Base-by-base conservation (phyloP, 2,888 invertebrate genomes). In the Tetragonisca angustula region DNA sequence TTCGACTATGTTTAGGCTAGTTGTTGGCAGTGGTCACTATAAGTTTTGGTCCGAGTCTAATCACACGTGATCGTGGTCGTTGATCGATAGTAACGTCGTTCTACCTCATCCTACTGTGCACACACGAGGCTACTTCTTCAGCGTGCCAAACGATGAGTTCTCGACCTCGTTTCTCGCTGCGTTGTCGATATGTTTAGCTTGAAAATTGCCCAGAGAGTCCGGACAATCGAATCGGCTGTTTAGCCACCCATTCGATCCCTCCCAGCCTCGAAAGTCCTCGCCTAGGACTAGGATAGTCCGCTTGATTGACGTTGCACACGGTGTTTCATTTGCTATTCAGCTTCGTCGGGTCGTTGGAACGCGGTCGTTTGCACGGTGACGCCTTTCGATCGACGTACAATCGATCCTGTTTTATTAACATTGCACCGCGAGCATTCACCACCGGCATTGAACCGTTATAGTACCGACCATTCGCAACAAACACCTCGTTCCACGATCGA, bases 1-100 rank as follows among this genome's bases (percentile, higher is more conserved):
- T 83, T 77, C 43, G n/a, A 80, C 61, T 82, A 85, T 72, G 67
- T 86, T 43, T 83, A 85, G 77, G 77, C 85, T 90, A 86, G 76
- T 80, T 83, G 59, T 76, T 88, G 91, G 90, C 90, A 90, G 90
- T 91, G 89, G 81, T 88, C 86, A 84, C 86, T 91, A 87, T 80
- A 83, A 89, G 83, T 88, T 90, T 72, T 91, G 91, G 88, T 89
- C 89, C 88, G 85, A 81, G 79, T 86, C 83, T 78, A 79, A 79
- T 86, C 83, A 64, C 75, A 59, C 71, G 56, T 70, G 43, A 65
- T 65, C 24, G 27, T 61, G 67, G 56, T 67, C 62, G 56, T 74
- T 67, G 77, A 74, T 71, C 80, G 65, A 67, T 72, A n/a, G n/a
- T 59, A 70, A n/a, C 75, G n/a, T 32, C 36, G 9, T 32, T 36